A percentile compares a stretch with the other conserved stretches of the same genome.
Conservation (phyloP, 2,113 vertebrate species). For the Chaetodon auriga region DNA sequence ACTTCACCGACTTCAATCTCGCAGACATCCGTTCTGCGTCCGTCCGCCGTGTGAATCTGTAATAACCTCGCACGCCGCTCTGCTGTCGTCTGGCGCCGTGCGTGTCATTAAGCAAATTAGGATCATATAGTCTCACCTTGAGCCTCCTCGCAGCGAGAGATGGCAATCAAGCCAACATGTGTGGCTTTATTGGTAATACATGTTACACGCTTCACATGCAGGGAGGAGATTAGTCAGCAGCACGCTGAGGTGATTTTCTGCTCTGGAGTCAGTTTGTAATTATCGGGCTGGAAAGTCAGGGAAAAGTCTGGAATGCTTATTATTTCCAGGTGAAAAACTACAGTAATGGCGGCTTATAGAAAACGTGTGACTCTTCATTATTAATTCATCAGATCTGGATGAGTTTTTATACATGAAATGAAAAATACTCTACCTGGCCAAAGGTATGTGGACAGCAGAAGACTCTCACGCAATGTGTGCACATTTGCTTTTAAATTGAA, state of each 20-base stretch:
- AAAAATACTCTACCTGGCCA: neutral
- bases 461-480: too few relatives aligned
- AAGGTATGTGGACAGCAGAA: neutral
- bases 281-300: neutral
- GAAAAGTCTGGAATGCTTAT: neutral
- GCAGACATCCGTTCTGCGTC: neutral
- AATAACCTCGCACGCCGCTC: too few relatives aligned
- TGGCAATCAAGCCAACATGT: neutral
- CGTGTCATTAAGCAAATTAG: neutral
- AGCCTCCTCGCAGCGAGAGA: neutral
- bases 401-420: neutral
- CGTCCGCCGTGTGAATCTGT: neutral
- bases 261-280: neutral
- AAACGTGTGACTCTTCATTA: neutral
- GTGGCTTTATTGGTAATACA: neutral
- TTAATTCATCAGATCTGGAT: neutral
- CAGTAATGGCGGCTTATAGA: neutral
- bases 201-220: constrained; percentile 6
- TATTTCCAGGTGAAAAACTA: constrained; percentile 1
- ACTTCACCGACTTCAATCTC: constrained; percentile 18
- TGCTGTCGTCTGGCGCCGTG: neutral
- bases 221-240: constrained; percentile 18
- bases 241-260: neutral
- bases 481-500: too few relatives aligned
- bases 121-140: constrained; percentile 27